Evolutionary conservation across 2,113 vertebrate genomes (phyloP), one percentile per base, ranked within the genome.

Genomic region (Rhizomys pruinosus): DNA sequence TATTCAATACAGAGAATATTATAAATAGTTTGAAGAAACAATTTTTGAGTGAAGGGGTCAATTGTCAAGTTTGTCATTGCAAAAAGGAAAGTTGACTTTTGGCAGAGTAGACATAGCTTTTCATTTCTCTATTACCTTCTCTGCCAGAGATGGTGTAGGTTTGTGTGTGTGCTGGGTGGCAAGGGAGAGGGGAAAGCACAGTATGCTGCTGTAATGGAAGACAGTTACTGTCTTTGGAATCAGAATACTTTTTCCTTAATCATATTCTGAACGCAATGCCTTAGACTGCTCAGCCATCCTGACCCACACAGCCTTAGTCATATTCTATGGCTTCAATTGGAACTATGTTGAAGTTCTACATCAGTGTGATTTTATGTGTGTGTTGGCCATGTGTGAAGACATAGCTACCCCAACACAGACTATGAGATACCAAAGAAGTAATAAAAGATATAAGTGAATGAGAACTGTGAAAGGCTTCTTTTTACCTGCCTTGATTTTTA

Each of bases 31-130:
- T 64, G 87, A 89, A 80, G 11, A 91, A 89, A 84, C 8, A 69
- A 63, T 22, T 74, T 95, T 92, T 94, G 13, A 76, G 4, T 87
- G 23, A 80, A 73, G 8, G 82, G 42, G 11, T 39, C 42, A 68
- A 63, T 68, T 76, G 29, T 52, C 47, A 52, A 52, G 27, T 25
- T 23, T n/a, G n/a, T n/a, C 19, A 73, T 90, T 55, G 42, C 57
- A 37, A 80, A 84, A 63, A 71, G 55, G 52, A n/a, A n/a, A 66
- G 22, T 66, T 89, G 8, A 63, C 27, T 64, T 92, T 96, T 95
- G 22, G 39, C 76, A 87, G 27, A 84, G 61, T 37, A 76, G 72
- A 89, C 17, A 17, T 73, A 6, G 4, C 61, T 93, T 91, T 63
- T n/a, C n/a, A 0, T 74, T 29, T 2, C 23, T 4, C 1, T 1